Base-by-base conservation (phyloP, 2,113 vertebrate genomes). In the Sphaerodactylus townsendi region DNA sequence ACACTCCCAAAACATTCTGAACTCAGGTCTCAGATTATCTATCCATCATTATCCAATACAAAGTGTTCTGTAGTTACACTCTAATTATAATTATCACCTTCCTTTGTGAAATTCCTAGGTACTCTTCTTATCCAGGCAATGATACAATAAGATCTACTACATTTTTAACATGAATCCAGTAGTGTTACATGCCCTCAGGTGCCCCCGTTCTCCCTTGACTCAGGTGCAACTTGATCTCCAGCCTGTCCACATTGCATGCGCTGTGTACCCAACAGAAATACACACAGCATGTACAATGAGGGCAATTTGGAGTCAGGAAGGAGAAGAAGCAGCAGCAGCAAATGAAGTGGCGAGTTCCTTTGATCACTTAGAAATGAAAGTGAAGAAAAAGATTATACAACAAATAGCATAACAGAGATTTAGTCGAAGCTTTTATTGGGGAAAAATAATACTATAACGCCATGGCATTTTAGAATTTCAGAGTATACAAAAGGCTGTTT, bases 211-310 rank as follows among this genome's bases (percentile, higher is more conserved):
- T 17, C 41, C 56, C 35, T 59, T 37, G 35, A 14, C 35, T 39
- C 83, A n/a, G 89, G 65, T 0, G 82, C 85, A 81, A 89, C 2
- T 78, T 70, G 89, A 93, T 88, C 93, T 95, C 94, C 95, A 94
- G 91, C 87, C 91, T 92, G 91, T 95, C 95, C 96, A 95, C 94
- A 96, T 90, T 96, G 94, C 94, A 95, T 62, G 94, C 90, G 95
- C 95, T 96, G 95, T 95, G 95, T 94, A 95, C 76, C 88, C 81
- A 89, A 88, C 83, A 91, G 70, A 88, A 44, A 95, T 95, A 95
- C 95, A 96, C 94, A 94, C 94, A 96, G 95, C 90, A 93, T 94
- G 93, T 95, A 95, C 95, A 96, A 96, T 95, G 95, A 96, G 95
- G 91, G 95, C 95, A 95, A 91, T 0, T 85, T 88, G 83, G 66